A percentile compares a stretch with the other conserved stretches of the same genome.
phyloP scores from a whole-genome alignment of 1,140 invertebrate species.

The Cepaea nemoralis region DNA sequence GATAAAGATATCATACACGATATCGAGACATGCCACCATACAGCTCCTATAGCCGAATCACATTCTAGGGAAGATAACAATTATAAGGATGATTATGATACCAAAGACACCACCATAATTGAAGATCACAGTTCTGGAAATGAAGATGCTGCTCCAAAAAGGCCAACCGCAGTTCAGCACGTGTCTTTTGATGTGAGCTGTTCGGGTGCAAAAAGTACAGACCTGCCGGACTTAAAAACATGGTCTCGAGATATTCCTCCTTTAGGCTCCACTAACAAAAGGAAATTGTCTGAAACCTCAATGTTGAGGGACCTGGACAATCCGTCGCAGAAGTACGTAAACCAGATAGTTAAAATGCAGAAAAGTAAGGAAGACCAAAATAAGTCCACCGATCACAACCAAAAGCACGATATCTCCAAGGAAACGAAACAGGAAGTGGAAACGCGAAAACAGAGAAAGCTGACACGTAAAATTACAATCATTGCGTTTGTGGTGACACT shows the following conservation, averaged over 20 bases:
- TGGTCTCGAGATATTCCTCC: neutral
- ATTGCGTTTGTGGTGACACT: constrained; percentile 50
- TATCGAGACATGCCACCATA: too few species aligned
- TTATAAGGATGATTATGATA: too few species aligned
- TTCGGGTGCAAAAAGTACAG: neutral
- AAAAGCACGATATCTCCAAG: neutral
- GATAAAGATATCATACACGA: too few species aligned
- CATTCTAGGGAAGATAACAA: too few species aligned
- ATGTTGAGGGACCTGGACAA: neutral
- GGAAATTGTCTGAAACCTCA: neutral
- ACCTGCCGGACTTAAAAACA: neutral
- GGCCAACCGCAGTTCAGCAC: neutral
- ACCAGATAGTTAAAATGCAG: neutral
- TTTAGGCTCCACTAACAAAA: neutral
- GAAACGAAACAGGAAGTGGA: neutral
- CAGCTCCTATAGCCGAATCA: too few species aligned
- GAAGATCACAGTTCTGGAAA: neutral
- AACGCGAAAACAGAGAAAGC: neutral
- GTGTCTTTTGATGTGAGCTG: neutral
- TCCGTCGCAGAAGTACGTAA: neutral
- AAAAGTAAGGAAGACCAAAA: neutral
- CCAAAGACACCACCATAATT: too few species aligned
- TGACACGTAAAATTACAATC: constrained; percentile 37
- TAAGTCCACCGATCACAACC: neutral
- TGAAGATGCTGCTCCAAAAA: neutral